Evolutionary conservation across 2,797 vertebrate genomes (phyloP), one percentile per base, ranked within the genome.

Genomic region (Odontamblyopus lacepedii): DNA sequence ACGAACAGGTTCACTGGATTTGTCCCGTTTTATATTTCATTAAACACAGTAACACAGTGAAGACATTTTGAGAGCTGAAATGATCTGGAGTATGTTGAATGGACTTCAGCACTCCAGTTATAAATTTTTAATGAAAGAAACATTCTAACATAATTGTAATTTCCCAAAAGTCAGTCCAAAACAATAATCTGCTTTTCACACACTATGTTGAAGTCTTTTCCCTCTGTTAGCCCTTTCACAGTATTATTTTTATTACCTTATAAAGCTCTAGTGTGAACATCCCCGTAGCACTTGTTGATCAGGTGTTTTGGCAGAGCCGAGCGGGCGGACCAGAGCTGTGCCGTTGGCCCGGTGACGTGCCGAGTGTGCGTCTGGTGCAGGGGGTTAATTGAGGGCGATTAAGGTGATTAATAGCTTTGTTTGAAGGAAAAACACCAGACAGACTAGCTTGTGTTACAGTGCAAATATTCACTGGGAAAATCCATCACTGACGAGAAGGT

Each of bases 351-450:
- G 78, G 75, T 92, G 90, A 93, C 90, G 85, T 90, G 89, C 81
- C 11, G 83, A 78, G 89, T 9, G 27, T 85, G 91, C 88, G 87
- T 92, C 90, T 92, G 91, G 90, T 84, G 86, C 76, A 70, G 74
- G 82, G 87, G 92, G 92, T 94, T 95, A 96, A 96, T 94, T 95
- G 91, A 89, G 92, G 92, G 91, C 87, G 91, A 96, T 96, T 96
- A 95, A 88, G 86, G 91, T 95, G 95, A 95, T 95, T 95, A 95
- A 96, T 93, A 93, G 93, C 89, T 88, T 89, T 92, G 88, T 94
- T 94, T 95, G 86, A 90, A 95, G 91, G 94, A 87, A 95, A 96
- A 95, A 95, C 95, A 95, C 90, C 92, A 90, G 89, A 94, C 92
- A 87, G 82, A 91, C 82, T 81, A 87, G 86, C 86, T 95, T 92